Percentiles rank a stretch among this genome's conserved stretches.
phyloP scores from a whole-genome alignment of 2,113 vertebrate species.

The Empidonax alnorum region DNA sequence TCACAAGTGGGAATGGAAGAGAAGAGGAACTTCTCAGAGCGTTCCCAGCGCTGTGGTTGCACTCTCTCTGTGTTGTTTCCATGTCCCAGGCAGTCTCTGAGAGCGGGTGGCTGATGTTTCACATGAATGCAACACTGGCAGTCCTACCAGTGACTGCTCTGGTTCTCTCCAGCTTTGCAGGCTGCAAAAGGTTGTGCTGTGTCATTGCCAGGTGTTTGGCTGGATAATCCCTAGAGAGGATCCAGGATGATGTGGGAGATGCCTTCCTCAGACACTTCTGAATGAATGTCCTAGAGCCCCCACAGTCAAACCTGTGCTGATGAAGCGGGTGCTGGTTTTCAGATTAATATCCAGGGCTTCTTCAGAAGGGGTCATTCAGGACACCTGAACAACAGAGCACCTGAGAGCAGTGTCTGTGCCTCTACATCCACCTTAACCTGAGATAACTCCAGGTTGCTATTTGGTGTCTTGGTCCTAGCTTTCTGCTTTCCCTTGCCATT shows the following conservation, averaged over 20 bases:
- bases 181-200: not conserved
- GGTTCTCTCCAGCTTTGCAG: not conserved
- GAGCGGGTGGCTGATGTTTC: not conserved
- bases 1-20: not conserved
- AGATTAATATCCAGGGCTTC: not conserved
- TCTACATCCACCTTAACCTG: not conserved
- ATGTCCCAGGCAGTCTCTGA: not conserved
- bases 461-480: not conserved
- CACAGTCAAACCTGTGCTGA: not conserved
- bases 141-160: not conserved
- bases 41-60: not conserved
- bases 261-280: not conserved
- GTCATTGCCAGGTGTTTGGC: not conserved
- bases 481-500: not conserved
- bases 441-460: not conserved
- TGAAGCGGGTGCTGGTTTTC: not conserved
- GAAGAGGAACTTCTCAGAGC: not conserved
- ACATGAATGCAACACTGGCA: not conserved
- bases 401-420: not conserved
- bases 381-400: rapidly evolving
- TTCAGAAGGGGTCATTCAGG: not conserved
- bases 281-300: not conserved
- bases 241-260: not conserved
- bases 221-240: not conserved
- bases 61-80: not conserved